Base-by-base conservation (phyloP, 2,797 vertebrate genomes). In the Epinephelus malabaricus region DNA sequence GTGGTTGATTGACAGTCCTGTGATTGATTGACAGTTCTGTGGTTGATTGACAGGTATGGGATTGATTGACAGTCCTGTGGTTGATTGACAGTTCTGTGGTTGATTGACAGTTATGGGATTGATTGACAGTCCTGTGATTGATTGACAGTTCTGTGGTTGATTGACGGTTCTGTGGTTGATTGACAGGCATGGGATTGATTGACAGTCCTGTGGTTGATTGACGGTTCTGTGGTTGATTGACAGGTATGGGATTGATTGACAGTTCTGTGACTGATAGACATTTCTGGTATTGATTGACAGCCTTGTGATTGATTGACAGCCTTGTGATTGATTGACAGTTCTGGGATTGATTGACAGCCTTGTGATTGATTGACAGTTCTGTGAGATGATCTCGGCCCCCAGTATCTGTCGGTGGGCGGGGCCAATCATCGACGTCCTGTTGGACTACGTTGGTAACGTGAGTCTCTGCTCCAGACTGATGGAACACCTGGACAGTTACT, bases 361-460 rank as follows among this genome's bases (percentile, higher is more conserved):
- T 45, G 21, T 78, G 12, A 18, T 38, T 61, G 53, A 46, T 64
- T 40, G 34, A 43, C 38, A 61, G 49, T 99, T 99, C 90, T 99
- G 98, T 82, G 97, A 99, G 94, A 94, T 98, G 93, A 95, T 99
- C 80, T 98, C 97, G 0, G 90, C 93, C 10, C 95, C 97, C 0
- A 95, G 94, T 71, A 94, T 97, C 82, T 95, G 91, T 84, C 95
- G 94, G 61, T 99, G 98, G 98, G 97, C 97, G 0, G 98, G 98
- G 45, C 98, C 98, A 0, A 97, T 99, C 87, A 97, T 99, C 0
- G 97, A 98, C 0, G 87, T 99, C 53, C 96, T 99, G 12, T 88
- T 99, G 89, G 97, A 99, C 94, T 99, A 99, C 0, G 97, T 99
- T 38, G 97, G 97, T 66, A 95, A 98, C 0, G 97, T 98, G 86